Evolutionary conservation across 1,140 invertebrate species (phyloP), one percentile per base, ranked within the genome.

Genomic region (Drosophila oshimai): DNA sequence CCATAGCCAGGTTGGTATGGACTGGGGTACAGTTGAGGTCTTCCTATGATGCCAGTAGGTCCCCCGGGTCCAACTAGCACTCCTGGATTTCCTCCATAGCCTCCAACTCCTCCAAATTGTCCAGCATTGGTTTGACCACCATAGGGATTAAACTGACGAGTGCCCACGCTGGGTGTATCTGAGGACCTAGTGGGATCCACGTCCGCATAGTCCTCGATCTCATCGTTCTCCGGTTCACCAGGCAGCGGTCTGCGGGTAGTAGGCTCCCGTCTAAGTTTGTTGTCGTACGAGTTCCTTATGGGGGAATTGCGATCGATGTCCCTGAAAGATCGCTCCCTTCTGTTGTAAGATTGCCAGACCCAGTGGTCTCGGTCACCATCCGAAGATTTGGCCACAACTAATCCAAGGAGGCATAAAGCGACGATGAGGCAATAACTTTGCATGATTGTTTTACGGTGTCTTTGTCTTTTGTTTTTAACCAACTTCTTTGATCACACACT

Each of bases 51-150:
- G 2, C 93, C 93, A 0, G 92, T 93, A 5, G 93, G 93, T 47
- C 93, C 93, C 2, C 92, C 92, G 1, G 94, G 94, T 3, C 93
- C 93, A 0, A 93, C 92, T 1, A 94, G 83, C 4, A 94, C 75
- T 3, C 93, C 92, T 0, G 81, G 81, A 64, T 47, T 90, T 4
- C 81, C 78, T 3, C 74, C 70, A 39, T 67, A 67, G 0, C 62
- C 62, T 2, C 81, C 74, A 24, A 39, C 22, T 6, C 78, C 67
- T 6, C 50, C 53, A 17, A 81, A 89, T 36, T 79, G 65, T 0
- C 75, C 89, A 10, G 62, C 77, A 74, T 33, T 72, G 0, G 67
- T 20, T n/a, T 80, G 75, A 0, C 62, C 74, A 1, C 74, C 62
- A 1, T 87, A 86, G 17, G 77, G 84, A 81, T 67, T 87, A 9